Evolutionary conservation across 2,888 invertebrate species (phyloP).

Genomic region (Ormyrus pomaceus): DNA sequence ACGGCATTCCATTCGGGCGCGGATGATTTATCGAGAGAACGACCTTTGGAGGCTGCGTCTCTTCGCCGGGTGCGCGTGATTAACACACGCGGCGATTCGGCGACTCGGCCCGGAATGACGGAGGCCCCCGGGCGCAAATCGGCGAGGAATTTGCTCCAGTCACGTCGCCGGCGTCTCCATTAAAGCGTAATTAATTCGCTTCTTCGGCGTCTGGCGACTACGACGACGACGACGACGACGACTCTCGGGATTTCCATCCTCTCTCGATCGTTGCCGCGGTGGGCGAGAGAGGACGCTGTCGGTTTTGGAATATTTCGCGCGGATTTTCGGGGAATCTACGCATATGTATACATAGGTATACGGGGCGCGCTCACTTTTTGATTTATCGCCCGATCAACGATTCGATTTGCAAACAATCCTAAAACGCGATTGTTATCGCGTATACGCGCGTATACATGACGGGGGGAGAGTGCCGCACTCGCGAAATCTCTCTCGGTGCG

Average conservation of each 20-base stretch:
- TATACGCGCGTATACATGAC: not conserved
- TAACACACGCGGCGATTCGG: not conserved
- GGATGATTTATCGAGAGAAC: conserved; percentile 54
- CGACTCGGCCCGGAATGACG: conserved; percentile 7
- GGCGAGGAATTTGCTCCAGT: conserved; percentile 42
- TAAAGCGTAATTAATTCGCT: conserved; percentile 56
- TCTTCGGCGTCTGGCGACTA: conserved; percentile 42
- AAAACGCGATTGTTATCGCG: not conserved
- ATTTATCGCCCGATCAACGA: not conserved
- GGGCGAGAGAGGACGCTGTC: not conserved
- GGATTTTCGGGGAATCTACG: not conserved
- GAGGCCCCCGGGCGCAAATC: not conserved
- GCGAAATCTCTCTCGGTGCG: conserved; percentile 15
- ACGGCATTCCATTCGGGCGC: conserved; percentile 50
- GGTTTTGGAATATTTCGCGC: not conserved
- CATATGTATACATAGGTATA: no score
- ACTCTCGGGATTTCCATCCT: conserved; percentile 51
- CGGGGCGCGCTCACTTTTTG: not conserved
- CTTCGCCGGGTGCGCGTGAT: not conserved
- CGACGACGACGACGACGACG: not conserved
- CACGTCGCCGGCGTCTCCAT: conserved; percentile 51
- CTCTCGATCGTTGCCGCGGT: conserved; percentile 20
- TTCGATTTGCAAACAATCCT: not conserved
- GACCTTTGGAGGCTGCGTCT: conserved; percentile 57
- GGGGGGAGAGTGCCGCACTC: not conserved